Conservation (phyloP, 2,888 invertebrate genomes). For the Griposia aprilina region DNA sequence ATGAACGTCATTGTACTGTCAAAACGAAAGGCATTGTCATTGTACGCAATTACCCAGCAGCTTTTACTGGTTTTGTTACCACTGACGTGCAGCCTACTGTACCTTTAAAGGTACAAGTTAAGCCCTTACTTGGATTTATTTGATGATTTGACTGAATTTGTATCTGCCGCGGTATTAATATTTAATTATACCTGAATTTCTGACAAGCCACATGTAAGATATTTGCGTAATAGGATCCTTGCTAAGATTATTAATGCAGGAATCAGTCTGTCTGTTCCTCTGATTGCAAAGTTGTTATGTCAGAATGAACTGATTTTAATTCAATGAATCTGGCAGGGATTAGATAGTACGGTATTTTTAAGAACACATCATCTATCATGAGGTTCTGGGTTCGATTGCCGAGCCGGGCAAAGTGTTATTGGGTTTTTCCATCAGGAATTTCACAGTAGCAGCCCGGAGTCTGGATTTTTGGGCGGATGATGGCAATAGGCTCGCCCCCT, state of each 20-base stretch:
- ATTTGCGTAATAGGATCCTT: slow-evolving; percentile 26
- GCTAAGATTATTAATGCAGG: slow-evolving; percentile 32
- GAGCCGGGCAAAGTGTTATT: background rate
- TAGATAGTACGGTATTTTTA: background rate
- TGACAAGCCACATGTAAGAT: slow-evolving; percentile 27
- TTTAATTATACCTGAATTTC: slow-evolving; percentile 39
- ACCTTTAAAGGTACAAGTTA: background rate
- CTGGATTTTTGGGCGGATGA: background rate
- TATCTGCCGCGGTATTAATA: slow-evolving; percentile 31
- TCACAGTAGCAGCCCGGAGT: too few species aligned
- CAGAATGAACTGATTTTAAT: background rate
- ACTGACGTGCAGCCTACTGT: background rate
- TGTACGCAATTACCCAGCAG: background rate
- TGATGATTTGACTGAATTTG: slow-evolving; percentile 27
- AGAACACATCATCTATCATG: background rate
- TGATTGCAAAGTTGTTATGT: slow-evolving; percentile 2
- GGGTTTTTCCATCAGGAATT: background rate
- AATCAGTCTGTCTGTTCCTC: background rate
- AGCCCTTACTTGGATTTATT: slow-evolving; percentile 16
- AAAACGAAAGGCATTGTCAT: background rate
- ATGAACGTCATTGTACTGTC: background rate
- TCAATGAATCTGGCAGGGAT: background rate
- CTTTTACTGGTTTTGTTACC: background rate
- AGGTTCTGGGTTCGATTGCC: background rate
- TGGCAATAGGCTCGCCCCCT: too few species aligned